Percentiles rank a stretch among this genome's conserved stretches.
These are phyloP conservation scores for Limnephilus rhombicus DNA, from an alignment of 2,888 invertebrate species.

Conservation along the genomic window DNA sequence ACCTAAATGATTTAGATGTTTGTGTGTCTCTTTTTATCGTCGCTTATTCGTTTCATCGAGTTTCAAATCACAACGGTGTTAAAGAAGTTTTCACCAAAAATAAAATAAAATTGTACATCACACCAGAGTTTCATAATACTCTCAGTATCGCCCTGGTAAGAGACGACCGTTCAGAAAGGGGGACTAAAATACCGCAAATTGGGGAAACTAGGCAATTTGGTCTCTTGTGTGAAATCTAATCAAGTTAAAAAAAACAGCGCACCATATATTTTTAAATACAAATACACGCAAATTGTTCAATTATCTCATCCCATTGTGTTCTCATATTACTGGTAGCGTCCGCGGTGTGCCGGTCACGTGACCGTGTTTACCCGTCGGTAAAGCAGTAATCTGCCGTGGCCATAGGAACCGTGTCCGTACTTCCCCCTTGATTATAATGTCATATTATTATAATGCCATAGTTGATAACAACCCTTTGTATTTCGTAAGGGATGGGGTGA, in stretches of 20 bases:
- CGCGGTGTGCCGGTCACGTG: slow-evolving; percentile 11
- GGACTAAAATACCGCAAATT: too few relatives aligned
- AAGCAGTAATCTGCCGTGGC: slow-evolving; percentile 43
- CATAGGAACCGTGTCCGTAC: background rate
- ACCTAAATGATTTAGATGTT: too few relatives aligned
- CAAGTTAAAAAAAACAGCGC: background rate
- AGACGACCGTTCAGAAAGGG: too few relatives aligned
- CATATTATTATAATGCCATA: background rate
- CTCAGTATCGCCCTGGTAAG: too few relatives aligned
- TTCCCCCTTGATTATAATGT: slow-evolving; percentile 16
- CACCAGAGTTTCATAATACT: too few relatives aligned
- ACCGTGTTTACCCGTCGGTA: slow-evolving; percentile 41
- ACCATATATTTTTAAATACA: background rate
- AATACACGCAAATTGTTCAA: slow-evolving; percentile 7
- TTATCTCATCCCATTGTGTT: background rate
- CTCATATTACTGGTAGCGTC: background rate
- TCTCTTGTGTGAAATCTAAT: background rate
- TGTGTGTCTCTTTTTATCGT: too few relatives aligned
- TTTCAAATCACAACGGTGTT: too few relatives aligned
- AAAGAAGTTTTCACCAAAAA: too few relatives aligned
- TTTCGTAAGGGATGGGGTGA: background rate
- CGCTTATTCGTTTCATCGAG: too few relatives aligned
- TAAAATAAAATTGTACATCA: too few relatives aligned
- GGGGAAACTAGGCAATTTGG: background rate
- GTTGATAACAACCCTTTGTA: background rate